Evolutionary conservation across 2,113 vertebrate species (phyloP), one percentile per base, ranked within the genome.

Genomic region (Serilophus lunatus): DNA sequence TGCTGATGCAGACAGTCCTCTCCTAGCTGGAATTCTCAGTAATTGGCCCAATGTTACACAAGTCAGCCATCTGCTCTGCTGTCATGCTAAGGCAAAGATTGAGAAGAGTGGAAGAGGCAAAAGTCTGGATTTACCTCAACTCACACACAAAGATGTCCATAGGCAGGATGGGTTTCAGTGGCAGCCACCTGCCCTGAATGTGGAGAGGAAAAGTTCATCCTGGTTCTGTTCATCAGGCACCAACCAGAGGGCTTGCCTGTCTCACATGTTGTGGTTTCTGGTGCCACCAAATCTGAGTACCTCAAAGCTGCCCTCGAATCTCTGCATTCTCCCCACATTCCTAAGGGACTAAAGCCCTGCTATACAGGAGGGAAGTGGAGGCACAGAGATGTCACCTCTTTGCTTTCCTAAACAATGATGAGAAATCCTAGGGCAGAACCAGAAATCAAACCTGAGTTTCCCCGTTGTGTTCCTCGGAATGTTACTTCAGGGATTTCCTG

Each of bases 401-500:
- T 20, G 22, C n/a, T 68, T 93, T 92, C 69, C 29, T 71, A 66
- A 76, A n/a, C 7, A 60, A 18, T 20, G 4, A 63, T 57, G 60
- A 89, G 45, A 78, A 89, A 89, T 72, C 49, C 60, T 53, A 42
- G 13, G 45, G 24, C 45, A 91, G 74, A 86, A 75, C 9, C 0
- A 1, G 56, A 57, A 87, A 60, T 54, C 77, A 51, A 71, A 65
- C 19, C 25, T 38, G 26, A 4, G 18, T 64, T 70, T 84, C 53
- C 53, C 14, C 0, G 0, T 51, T 40, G 4, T 2, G 0, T 44
- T 90, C 40, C 29, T 10, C 13, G 3, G 36, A 31, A 14, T 64
- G 15, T 44, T 90, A 51, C 25, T 38, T 51, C 44, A 25, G 44
- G 49, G 12, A 3, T 23, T 85, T 93, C 35, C 51, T 63, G n/a